Conservation (phyloP, 30 jellyfish, hydroid and myxozoan species). For the Sanderia malayensis region DNA sequence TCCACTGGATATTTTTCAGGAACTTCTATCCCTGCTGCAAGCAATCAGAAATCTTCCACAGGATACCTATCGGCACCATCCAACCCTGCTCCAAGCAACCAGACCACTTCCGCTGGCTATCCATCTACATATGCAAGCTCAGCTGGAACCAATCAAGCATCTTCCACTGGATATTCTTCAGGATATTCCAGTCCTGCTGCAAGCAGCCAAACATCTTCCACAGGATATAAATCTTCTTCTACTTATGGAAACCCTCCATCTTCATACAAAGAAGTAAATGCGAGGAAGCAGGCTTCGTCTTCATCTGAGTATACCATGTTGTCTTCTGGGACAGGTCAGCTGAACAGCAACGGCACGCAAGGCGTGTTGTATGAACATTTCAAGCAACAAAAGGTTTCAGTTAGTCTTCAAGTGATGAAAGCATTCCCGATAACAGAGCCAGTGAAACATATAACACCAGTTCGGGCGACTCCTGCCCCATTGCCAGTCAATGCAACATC, state of each 20-base stretch:
- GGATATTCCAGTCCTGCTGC: background rate
- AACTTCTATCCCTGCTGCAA: background rate
- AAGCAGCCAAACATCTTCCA: constrained; percentile 8
- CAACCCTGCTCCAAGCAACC: constrained; percentile 1
- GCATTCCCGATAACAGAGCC: background rate
- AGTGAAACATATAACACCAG: constrained; percentile 25
- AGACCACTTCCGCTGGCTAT: background rate
- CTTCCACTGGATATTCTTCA: background rate
- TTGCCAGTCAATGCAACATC: constrained; percentile 1
- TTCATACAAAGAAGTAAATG: background rate
- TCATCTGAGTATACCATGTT: background rate
- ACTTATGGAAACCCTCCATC: background rate
- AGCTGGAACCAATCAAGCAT: background rate
- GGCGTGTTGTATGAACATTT: constrained; percentile 28
- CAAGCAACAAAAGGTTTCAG: constrained; percentile 53
- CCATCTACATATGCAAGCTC: background rate
- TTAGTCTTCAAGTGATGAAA: constrained; percentile 26
- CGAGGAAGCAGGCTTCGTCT: background rate
- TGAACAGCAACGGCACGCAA: constrained; percentile 6
- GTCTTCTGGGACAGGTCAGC: background rate
- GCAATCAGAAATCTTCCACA: background rate
- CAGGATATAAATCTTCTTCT: background rate
- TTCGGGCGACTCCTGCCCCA: constrained; percentile 22
- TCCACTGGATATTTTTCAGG: background rate
- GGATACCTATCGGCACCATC: background rate